Conservation (phyloP, 2,888 invertebrate species). For the Scaptomyza cyrtandrae region DNA sequence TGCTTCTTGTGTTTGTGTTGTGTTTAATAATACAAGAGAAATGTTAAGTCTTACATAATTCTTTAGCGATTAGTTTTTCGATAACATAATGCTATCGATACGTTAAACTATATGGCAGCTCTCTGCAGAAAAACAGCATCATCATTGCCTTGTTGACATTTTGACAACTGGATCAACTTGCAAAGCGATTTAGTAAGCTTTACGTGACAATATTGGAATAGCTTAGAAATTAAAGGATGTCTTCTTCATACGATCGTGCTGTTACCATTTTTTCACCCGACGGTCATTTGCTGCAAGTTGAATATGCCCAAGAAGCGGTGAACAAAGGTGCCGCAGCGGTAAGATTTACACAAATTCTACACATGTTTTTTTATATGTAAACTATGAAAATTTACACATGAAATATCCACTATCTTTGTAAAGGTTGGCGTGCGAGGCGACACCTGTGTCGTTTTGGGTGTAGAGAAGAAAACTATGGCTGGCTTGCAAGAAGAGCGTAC, state of each 20-base stretch:
- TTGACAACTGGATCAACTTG: constrained; percentile 44
- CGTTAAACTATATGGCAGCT: constrained; percentile 1
- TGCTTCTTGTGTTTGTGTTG: no score
- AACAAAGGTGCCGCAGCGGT: constrained; percentile 99
- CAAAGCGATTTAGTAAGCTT: background rate
- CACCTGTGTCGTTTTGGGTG: constrained; percentile 98
- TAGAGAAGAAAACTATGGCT: constrained; percentile 99
- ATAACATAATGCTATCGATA: constrained; percentile 10
- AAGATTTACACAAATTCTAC: constrained; percentile 84
- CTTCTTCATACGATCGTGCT: constrained; percentile 98
- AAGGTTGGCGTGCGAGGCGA: constrained; percentile 98
- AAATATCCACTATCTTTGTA: constrained; percentile 44
- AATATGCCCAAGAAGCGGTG: constrained; percentile 99
- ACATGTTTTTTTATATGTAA: background rate
- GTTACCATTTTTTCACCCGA: constrained; percentile 99
- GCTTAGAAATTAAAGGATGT: constrained; percentile 86
- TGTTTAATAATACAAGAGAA: constrained; percentile 2
- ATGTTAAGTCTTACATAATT: background rate
- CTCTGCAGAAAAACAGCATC: constrained; percentile 64
- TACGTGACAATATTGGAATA: constrained; percentile 22
- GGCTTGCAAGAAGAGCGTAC: constrained; percentile 99
- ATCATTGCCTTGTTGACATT: constrained; percentile 54
- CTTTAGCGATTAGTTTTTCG: background rate
- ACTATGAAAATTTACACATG: background rate
- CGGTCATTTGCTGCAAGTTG: constrained; percentile 99